Evolutionary conservation across 2,797 vertebrate species (phyloP).

Genomic region (Ambastaia sidthimunki): DNA sequence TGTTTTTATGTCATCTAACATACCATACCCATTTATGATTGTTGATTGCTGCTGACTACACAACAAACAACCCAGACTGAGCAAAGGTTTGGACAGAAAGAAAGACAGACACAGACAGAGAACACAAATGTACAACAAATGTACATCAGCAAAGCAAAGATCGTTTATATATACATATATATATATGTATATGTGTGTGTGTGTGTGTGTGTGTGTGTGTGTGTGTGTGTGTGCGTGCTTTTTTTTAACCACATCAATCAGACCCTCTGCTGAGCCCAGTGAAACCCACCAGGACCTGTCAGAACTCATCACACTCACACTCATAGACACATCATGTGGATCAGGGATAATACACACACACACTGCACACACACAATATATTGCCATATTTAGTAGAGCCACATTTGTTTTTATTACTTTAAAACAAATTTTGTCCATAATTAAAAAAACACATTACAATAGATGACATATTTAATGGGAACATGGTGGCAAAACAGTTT

Average conservation of each 20-base stretch:
- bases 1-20: neutral
- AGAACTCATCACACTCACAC: slow-evolving; percentile 81
- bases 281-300: slow-evolving; percentile 79
- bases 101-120: neutral
- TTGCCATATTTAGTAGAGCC: neutral
- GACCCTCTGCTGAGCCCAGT: slow-evolving; percentile 76
- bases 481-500: neutral
- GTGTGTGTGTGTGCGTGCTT: too few species aligned
- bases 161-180: slow-evolving; percentile 52
- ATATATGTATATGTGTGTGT: too few species aligned
- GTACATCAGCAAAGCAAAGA: slow-evolving; percentile 70
- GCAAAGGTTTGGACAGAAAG: too few species aligned
- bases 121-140: neutral
- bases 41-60: too few species aligned
- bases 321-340: slow-evolving; percentile 61
- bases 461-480: neutral
- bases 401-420: neutral
- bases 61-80: too few species aligned
- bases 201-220: too few species aligned
- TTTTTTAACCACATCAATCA: slow-evolving; percentile 71
- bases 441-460: neutral
- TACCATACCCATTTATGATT: neutral
- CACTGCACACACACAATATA: neutral
- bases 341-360: neutral
- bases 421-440: neutral